These are phyloP conservation scores for Fabriciana adippe DNA, from an alignment of 2,888 invertebrate species.

Conservation along the genomic window DNA sequence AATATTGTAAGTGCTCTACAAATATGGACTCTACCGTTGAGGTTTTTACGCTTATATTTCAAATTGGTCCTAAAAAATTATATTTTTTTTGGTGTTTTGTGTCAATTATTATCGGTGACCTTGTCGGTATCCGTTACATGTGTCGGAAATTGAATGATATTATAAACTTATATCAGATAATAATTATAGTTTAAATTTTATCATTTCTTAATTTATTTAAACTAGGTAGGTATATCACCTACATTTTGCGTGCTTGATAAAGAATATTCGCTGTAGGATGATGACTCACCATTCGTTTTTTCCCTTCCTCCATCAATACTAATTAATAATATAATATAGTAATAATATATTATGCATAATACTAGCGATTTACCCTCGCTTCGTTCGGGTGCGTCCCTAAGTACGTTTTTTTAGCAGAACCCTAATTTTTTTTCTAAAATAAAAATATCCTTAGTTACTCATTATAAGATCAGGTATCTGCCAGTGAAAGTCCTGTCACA, in stretches of 20 bases:
- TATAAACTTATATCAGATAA: slow-evolving; percentile 9
- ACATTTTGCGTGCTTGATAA: not conserved
- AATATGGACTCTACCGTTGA: slow-evolving; percentile 3
- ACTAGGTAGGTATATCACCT: not conserved
- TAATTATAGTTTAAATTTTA: not conserved
- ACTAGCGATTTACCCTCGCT: too few relatives aligned
- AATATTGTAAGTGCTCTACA: not conserved
- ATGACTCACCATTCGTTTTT: too few relatives aligned
- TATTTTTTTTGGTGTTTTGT: slow-evolving; percentile 24
- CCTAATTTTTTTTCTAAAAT: too few relatives aligned
- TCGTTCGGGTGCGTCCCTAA: too few relatives aligned
- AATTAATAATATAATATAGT: too few relatives aligned
- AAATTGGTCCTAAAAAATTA: not conserved
- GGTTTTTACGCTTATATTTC: not conserved
- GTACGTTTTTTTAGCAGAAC: too few relatives aligned
- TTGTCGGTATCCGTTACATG: slow-evolving; percentile 62
- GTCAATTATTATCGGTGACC: slow-evolving; percentile 52
- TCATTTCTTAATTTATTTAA: not conserved
- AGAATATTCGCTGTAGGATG: too few relatives aligned
- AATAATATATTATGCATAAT: too few relatives aligned
- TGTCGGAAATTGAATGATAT: slow-evolving; percentile 56
- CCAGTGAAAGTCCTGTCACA: too few relatives aligned
- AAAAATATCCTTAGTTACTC: too few relatives aligned
- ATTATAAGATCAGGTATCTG: too few relatives aligned
- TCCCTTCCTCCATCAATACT: too few relatives aligned